Evolutionary conservation across 2,797 vertebrate genomes (phyloP).

Genomic region (Semotilus atromaculatus): DNA sequence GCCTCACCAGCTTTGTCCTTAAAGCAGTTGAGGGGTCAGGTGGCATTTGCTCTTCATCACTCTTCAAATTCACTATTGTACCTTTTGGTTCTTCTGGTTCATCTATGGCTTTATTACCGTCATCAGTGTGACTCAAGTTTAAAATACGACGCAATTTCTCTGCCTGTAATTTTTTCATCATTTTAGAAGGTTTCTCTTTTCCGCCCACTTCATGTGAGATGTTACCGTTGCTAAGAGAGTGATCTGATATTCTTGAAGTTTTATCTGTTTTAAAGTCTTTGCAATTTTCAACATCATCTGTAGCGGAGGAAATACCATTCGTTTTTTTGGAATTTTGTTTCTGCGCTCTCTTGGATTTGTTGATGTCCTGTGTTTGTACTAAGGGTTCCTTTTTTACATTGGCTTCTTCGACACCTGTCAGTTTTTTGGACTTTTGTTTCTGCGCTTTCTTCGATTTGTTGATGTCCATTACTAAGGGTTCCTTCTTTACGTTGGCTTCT

Average conservation of each 20-base stretch:
- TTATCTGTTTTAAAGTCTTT: background rate
- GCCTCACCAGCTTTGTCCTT: slow-evolving; percentile 85
- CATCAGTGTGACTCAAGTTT: slow-evolving; percentile 1
- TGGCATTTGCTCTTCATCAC: slow-evolving; percentile 21
- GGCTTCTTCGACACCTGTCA: background rate
- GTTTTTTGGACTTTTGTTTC: background rate
- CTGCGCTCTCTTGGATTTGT: slow-evolving; percentile 16
- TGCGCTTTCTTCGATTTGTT: slow-evolving; percentile 13
- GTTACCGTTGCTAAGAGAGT: background rate
- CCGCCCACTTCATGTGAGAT: background rate
- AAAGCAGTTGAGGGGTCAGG: slow-evolving; percentile 72
- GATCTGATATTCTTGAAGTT: slow-evolving; percentile 25
- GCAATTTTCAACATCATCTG: slow-evolving; percentile 43
- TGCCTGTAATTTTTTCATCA: slow-evolving; percentile 42
- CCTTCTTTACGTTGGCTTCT: slow-evolving; percentile 1
- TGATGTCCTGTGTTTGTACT: background rate
- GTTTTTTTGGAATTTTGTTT: slow-evolving; percentile 6
- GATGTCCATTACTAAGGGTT: background rate
- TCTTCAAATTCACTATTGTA: background rate
- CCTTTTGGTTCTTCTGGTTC: slow-evolving; percentile 20
- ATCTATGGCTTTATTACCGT: background rate
- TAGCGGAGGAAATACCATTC: background rate
- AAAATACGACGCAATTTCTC: slow-evolving; percentile 71
- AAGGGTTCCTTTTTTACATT: background rate
- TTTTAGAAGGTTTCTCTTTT: slow-evolving; percentile 63